Evolutionary conservation across 2,113 vertebrate species (phyloP).

Genomic region (Brachypteracias leptosomus): DNA sequence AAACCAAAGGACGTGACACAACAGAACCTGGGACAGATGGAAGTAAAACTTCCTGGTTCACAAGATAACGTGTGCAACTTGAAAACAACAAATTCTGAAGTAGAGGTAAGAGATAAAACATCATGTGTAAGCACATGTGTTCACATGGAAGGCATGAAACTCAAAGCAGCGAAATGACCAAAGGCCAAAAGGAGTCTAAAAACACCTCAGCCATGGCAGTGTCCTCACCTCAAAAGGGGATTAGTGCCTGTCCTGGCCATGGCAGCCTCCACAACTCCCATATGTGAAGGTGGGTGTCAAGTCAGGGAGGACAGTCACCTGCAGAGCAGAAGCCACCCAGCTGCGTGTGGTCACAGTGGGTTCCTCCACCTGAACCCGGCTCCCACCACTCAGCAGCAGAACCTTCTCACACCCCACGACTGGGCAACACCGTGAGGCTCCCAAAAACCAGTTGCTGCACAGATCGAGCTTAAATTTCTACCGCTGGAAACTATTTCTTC

Average conservation of each 20-base stretch:
- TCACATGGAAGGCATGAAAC: accelerated
- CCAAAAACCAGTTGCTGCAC: background rate
- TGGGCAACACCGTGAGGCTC: accelerated
- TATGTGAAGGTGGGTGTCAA: accelerated
- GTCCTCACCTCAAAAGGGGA: background rate
- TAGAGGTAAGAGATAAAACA: background rate
- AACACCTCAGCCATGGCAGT: accelerated
- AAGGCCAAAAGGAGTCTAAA: background rate
- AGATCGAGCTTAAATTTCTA: background rate
- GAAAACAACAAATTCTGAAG: background rate
- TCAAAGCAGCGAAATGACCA: background rate
- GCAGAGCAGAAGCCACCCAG: background rate
- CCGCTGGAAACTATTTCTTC: background rate
- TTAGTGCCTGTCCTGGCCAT: accelerated
- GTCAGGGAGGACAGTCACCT: background rate
- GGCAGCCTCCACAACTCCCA: accelerated
- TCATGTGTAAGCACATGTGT: accelerated
- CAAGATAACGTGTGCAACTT: accelerated
- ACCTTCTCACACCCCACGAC: background rate
- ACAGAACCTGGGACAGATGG: background rate
- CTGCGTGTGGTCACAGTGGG: background rate
- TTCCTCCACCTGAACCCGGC: no score
- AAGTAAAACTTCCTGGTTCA: background rate
- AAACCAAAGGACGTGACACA: background rate
- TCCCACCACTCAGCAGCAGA: background rate